These are phyloP conservation scores for Gymnosoma rotundatum DNA, from an alignment of 2,888 invertebrate genomes.

Conservation along the genomic window DNA sequence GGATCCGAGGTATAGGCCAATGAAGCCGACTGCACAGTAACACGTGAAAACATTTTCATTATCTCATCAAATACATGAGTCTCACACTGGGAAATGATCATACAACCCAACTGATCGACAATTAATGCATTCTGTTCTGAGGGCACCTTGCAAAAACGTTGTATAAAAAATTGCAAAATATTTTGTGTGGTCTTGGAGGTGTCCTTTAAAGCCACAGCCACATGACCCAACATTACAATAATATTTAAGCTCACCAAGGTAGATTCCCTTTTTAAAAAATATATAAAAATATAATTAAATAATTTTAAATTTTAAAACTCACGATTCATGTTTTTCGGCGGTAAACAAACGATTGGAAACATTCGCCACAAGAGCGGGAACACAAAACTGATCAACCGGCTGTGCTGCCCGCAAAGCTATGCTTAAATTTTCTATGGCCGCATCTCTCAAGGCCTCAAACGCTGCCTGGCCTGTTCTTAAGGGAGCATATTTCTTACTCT, in stretches of 20 bases:
- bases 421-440: conserved; percentile 97
- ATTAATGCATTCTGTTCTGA: conserved; percentile 96
- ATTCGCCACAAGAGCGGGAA: conserved; percentile 97
- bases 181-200: conserved; percentile 97
- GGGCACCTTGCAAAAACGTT: conserved; percentile 95
- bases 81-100: conserved; percentile 97
- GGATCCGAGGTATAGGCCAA: conserved; percentile 87
- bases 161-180: conserved; percentile 98
- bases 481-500: conserved; percentile 75
- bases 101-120: conserved; percentile 98
- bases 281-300: background rate
- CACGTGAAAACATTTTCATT: conserved; percentile 98
- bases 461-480: conserved; percentile 85
- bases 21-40: conserved; percentile 95
- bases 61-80: conserved; percentile 94
- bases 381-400: conserved; percentile 94
- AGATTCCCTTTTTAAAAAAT: conserved; percentile 88
- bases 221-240: conserved; percentile 97
- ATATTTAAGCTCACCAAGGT: conserved; percentile 97
- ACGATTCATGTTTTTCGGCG: conserved; percentile 94
- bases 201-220: conserved; percentile 96
- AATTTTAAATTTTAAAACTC: conserved; percentile 61
- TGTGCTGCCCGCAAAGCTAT: conserved; percentile 95
- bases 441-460: conserved; percentile 95
- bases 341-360: conserved; percentile 97